Base-by-base conservation (phyloP, 2,113 vertebrate species). In the Bubo bubo region DNA sequence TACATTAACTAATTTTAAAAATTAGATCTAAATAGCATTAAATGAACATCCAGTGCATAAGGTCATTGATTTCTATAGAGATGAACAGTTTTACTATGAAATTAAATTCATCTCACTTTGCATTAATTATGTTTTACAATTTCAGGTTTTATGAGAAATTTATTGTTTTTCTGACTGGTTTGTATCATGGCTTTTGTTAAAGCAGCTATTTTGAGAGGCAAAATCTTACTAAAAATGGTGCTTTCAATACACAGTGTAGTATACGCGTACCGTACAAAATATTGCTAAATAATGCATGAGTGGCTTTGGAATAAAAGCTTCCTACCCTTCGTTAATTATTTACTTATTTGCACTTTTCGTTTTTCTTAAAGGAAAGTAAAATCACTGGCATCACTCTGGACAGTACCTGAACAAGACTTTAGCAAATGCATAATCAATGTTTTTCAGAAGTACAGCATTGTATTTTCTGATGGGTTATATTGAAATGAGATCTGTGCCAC, bases 231-330 rank as follows among this genome's bases (percentile, higher is more conserved):
- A 43, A 81, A 67, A 88, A 50, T 62, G 8, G 20, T 58, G 6
- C 10, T 88, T 80, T 81, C 53, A 66, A 4, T 79, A 85, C 30
- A 30, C 21, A 47, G 10, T 34, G 3, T 35, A 28, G 35, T 56
- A 26, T 86, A 86, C 60, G 56, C 4, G 1, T 59, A 49, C 52
- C 23, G 0, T 82, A 68, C n/a, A 88, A 97, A 96, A 71, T 89
- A 91, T 45, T 64, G 34, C 68, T 88, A 87, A 97, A 95, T 96
- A 93, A 93, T 94, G 18, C 52, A 53, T 85, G 41, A 86, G 76
- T 92, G 41, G 27, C 72, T 93, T 95, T 91, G 56, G 52, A 93
- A 45, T 72, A 77, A 91, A 95, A 94, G 83, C 75, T 27, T 70
- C 49, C 59, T 83, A 30, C 32, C 35, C 62, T 83, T 83, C 7